These are phyloP conservation scores for Andrena dorsata DNA, from an alignment of 2,888 invertebrate species.

Conservation along the genomic window DNA sequence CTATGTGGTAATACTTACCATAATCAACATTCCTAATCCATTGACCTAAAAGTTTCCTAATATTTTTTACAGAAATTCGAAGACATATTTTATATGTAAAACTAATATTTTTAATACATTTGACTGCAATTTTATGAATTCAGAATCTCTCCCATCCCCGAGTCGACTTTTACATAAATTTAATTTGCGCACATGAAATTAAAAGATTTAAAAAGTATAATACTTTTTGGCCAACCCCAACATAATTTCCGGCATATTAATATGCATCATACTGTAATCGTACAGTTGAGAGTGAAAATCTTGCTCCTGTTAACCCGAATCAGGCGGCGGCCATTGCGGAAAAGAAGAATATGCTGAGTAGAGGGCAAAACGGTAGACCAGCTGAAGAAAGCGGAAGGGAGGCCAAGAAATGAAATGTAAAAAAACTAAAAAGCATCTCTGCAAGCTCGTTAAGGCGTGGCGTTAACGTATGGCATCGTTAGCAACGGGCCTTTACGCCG, in stretches of 20 bases:
- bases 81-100: too few relatives aligned
- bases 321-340: constrained; percentile 48
- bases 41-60: too few relatives aligned
- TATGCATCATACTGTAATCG: not conserved
- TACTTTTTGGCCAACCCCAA: too few relatives aligned
- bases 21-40: too few relatives aligned
- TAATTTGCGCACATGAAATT: too few relatives aligned
- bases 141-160: too few relatives aligned
- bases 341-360: constrained; percentile 52
- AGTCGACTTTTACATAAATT: too few relatives aligned
- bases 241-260: not conserved
- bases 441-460: constrained; percentile 80
- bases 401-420: constrained; percentile 63
- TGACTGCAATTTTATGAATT: too few relatives aligned
- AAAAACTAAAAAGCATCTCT: constrained; percentile 64
- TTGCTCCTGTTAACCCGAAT: constrained; percentile 70
- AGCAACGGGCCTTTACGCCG: constrained; percentile 71
- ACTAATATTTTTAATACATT: too few relatives aligned
- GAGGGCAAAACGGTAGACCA: constrained; percentile 55
- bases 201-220: too few relatives aligned
- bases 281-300: constrained; percentile 60
- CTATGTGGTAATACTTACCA: too few relatives aligned
- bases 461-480: constrained; percentile 82
- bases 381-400: constrained; percentile 20
- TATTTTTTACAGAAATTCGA: too few relatives aligned